Percentiles rank a stretch among this genome's conserved stretches.
Evolutionary conservation across 2,113 vertebrate species (phyloP).

Genomic region (Hylia prasina): DNA sequence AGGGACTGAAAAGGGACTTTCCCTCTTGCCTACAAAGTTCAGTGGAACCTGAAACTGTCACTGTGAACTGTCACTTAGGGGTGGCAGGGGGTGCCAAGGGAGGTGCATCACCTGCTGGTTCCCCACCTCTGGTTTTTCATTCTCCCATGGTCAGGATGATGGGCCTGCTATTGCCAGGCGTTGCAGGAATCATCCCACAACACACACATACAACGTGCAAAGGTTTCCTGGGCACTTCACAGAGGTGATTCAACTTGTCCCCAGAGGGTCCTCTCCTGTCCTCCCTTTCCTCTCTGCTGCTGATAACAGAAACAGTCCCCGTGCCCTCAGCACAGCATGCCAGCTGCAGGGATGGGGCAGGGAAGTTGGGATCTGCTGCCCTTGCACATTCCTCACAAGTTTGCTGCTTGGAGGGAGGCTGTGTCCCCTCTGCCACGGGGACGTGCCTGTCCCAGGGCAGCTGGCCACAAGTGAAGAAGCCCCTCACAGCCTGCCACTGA

Average conservation of each 20-base stretch:
- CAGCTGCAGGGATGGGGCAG: fast-evolving
- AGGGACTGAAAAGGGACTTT: background rate
- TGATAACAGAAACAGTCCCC: background rate
- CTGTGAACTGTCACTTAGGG: fast-evolving
- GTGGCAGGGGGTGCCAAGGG: background rate
- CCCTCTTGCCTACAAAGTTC: background rate
- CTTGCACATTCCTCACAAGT: background rate
- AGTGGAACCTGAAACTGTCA: background rate
- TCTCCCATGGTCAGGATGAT: background rate
- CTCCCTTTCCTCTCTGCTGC: background rate
- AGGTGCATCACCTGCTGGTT: background rate
- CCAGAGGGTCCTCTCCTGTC: conserved; percentile 36
- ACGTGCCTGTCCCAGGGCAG: background rate
- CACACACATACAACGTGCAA: background rate
- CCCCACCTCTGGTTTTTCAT: background rate
- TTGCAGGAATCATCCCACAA: background rate
- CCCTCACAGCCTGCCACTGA: background rate
- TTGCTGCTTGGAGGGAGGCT: background rate
- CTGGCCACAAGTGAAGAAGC: background rate
- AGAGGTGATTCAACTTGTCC: conserved; percentile 2
- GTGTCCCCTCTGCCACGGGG: background rate
- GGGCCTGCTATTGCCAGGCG: background rate
- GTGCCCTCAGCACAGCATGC: fast-evolving
- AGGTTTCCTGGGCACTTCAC: background rate
- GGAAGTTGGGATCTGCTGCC: background rate